Base-by-base conservation (phyloP, 2,888 invertebrate species). In the Elgonia sp. region DNA sequence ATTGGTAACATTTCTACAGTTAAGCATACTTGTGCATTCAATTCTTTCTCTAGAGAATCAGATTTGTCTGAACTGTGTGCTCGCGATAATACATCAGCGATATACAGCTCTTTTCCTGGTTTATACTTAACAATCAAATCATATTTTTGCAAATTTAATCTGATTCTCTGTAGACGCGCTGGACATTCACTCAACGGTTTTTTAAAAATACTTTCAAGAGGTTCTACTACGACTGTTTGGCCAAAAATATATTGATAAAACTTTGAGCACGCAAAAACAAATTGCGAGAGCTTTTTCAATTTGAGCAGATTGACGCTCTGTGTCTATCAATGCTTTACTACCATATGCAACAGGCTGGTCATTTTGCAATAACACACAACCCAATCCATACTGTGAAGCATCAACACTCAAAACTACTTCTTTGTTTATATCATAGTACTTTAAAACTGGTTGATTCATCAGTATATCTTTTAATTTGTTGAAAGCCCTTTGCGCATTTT, bases 231-330 rank as follows among this genome's bases (percentile, higher is more conserved):
- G 6, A 92, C 82, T 85, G 83, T 81, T 73, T 90, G 80, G 6
- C 91, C 93, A 89, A 91, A 93, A 7, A 94, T 89, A 79, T 93
- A 94, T 77, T 92, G 91, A 37, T 92, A 91, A 86, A 93, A 94
- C 82, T 91, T 92, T 40, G 90, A 77, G 77, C 92, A 92, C 6
- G 89, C 93, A 88, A 93, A 93, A 8, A 81, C 84, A n/a, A 53
- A 93, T 92, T 1, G 93, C 93, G 42, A 93, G 69, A 9, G 92
- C 93, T 88, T 93, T 93, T 83, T 94, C 93, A 12, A 93, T 93
- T 86, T 93, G 92, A 16, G 92, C 91, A 87, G 92, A 93, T 10
- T 83, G 89, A 20, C 72, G 39, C 88, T 93, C 92, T 1, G 89
- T 88, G n/a, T 86, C 42, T 4, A 91, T 92, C 21, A 93, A 76